A percentile compares a stretch with the other conserved stretches of the same genome.
Conservation (phyloP, 64 coral and sea anemone species). For the Stichodactyla mertensii region DNA sequence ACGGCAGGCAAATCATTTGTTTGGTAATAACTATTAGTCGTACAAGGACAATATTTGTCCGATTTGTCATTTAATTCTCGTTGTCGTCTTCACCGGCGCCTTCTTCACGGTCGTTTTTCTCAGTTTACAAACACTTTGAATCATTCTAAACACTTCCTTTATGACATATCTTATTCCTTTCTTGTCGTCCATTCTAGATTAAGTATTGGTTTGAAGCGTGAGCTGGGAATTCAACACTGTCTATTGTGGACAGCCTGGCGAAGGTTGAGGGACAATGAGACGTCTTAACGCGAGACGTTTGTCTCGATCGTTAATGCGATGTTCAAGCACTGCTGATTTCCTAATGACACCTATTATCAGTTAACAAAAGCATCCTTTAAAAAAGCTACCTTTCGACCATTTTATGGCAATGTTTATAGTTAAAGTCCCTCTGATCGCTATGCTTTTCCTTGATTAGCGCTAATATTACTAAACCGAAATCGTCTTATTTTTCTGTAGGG, state of each 20-base stretch:
- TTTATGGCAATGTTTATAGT: background rate
- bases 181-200: background rate
- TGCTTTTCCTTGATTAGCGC: background rate
- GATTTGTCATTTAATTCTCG: background rate
- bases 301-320: constrained; percentile 14
- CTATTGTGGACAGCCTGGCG: background rate
- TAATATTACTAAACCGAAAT: background rate
- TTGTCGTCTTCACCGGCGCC: background rate
- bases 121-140: background rate
- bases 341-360: constrained; percentile 4
- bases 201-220: background rate
- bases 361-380: background rate
- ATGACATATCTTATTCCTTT: background rate
- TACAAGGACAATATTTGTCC: background rate
- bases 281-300: constrained; percentile 9
- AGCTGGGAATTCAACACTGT: background rate
- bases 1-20: background rate
- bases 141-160: background rate
- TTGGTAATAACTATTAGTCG: background rate
- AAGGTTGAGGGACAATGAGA: background rate
- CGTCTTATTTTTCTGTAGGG: too few relatives aligned
- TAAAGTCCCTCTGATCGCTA: background rate
- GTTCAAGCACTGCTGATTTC: constrained; percentile 5
- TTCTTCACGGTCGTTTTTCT: background rate
- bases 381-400: background rate